Conservation (phyloP, 2,113 vertebrate genomes). For the Sarotherodon lohbergeri region DNA sequence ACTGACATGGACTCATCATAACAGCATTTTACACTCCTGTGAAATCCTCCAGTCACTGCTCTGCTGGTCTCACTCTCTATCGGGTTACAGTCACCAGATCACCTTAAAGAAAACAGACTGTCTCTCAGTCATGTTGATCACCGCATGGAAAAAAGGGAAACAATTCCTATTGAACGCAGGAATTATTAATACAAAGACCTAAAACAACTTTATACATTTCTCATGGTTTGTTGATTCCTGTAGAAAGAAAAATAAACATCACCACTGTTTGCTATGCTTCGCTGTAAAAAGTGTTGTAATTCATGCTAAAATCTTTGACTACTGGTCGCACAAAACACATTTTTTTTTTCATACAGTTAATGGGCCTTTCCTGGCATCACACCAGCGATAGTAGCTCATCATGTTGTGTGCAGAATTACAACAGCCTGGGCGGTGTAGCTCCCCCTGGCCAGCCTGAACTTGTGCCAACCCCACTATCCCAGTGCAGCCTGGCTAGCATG, state of each 20-base stretch:
- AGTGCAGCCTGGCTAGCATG: background rate
- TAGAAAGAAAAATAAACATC: background rate
- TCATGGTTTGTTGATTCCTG: background rate
- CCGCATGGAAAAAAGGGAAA: background rate
- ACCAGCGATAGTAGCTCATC: background rate
- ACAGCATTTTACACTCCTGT: slow-evolving; percentile 15
- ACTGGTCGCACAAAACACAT: background rate
- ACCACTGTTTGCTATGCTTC: background rate
- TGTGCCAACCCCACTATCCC: slow-evolving; percentile 25
- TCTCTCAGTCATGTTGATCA: background rate
- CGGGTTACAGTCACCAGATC: background rate
- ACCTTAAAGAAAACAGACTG: background rate
- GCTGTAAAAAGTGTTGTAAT: background rate
- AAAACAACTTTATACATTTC: background rate
- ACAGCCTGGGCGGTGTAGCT: slow-evolving; percentile 10
- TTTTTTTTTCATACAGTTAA: background rate
- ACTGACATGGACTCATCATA: background rate
- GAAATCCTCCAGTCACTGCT: background rate
- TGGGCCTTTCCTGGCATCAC: background rate
- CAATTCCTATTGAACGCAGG: background rate
- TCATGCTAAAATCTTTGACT: background rate
- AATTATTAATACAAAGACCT: background rate
- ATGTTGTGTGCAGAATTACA: slow-evolving; percentile 46
- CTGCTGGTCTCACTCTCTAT: background rate
- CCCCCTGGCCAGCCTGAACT: slow-evolving; percentile 7